Evolutionary conservation across 2,797 vertebrate genomes (phyloP), one percentile per base, ranked within the genome.

Genomic region (Synanceia verrucosa): DNA sequence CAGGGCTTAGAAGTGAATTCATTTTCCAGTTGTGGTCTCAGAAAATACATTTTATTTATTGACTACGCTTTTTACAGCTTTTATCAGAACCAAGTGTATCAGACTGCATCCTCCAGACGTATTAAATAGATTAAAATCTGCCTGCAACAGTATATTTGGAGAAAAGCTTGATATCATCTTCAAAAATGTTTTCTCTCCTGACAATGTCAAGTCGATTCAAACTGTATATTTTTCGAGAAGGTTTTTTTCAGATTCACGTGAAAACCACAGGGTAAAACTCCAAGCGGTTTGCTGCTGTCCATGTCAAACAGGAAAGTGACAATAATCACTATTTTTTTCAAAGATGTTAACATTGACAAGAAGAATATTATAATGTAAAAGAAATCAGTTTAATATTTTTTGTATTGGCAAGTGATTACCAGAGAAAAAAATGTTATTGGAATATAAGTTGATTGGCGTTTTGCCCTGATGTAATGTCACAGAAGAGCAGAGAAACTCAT

Each of bases 1-100:
- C n/a, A 48, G 21, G n/a, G 3, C 44, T 44, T 73, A 16, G 56
- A 69, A 48, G 50, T 69, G 39, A 77, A 79, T 65, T 26, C 6
- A 47, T 62, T 63, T 73, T 57, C 44, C 37, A 18, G 31, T 59
- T 55, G 46, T 21, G 62, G 39, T 47, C 41, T 73, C 12, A 53
- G 33, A 68, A 80, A 83, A 36, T 18, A 4, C 0, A 53, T 76
- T 57, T 67, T 26, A 28, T 53, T 73, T 47, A 59, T 63, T 68
- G 65, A 71, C 16, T 65, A 48, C 43, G 36, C 34, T 29, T 52
- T 7, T 6, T n/a, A n/a, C n/a, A 21, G 21, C n/a, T 58, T 66
- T 70, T 72, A 59, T 70, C 53, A 65, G 39, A 65, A 10, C 19
- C 31, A 39, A 63, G 29, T 18, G 23, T 37, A 26, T 28, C n/a